These are phyloP conservation scores for Geotrupes spiniger DNA, from an alignment of 2,888 invertebrate genomes.

Conservation along the genomic window DNA sequence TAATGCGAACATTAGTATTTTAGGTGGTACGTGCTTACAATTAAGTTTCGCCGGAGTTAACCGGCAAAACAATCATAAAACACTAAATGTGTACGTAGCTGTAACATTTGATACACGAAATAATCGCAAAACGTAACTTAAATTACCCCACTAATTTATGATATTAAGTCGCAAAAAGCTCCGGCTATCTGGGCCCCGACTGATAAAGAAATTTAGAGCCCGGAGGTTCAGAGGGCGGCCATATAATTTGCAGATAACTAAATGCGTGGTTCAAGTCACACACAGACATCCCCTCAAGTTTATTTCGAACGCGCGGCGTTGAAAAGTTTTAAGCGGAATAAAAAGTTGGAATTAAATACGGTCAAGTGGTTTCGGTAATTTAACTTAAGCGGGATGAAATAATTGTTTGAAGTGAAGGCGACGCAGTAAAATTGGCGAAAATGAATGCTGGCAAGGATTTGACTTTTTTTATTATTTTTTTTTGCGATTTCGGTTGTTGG, in stretches of 20 bases:
- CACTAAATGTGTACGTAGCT: too few relatives aligned
- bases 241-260: constrained; percentile 22
- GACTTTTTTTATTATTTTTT: too few relatives aligned
- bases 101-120: not conserved
- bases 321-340: constrained; percentile 2
- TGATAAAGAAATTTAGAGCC: constrained; percentile 33
- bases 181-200: constrained; percentile 17
- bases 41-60: constrained; percentile 1
- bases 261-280: constrained; percentile 1
- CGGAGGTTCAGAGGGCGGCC: constrained; percentile 26
- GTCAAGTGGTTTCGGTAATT: too few relatives aligned
- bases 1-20: too few relatives aligned
- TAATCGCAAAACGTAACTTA: constrained; percentile 8
- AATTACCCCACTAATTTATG: constrained; percentile 19
- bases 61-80: too few relatives aligned
- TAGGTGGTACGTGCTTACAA: not conserved
- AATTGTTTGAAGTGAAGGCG: too few relatives aligned
- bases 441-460: too few relatives aligned
- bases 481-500: too few relatives aligned
- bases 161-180: constrained; percentile 30
- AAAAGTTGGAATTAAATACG: not conserved
- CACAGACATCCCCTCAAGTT: constrained; percentile 2
- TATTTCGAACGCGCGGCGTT: not conserved
- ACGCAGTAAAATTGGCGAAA: too few relatives aligned
- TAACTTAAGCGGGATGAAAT: not conserved